phyloP scores from a whole-genome alignment of 1,140 invertebrate genomes.

The Drosophila lacertosa region DNA sequence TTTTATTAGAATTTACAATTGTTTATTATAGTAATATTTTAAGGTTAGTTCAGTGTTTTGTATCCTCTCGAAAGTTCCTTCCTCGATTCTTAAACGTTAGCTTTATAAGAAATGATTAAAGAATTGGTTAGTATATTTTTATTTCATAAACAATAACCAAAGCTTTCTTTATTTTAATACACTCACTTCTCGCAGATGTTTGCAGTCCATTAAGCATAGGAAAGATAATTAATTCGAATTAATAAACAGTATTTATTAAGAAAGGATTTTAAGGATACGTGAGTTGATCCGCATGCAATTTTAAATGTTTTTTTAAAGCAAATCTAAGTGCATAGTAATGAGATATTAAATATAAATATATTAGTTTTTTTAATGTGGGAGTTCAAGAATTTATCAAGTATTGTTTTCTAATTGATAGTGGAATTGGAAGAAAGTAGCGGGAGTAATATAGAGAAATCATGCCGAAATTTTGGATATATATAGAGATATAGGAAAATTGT shows the following conservation, averaged over 20 bases:
- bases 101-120: neutral
- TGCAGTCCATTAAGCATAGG: neutral
- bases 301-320: constrained; percentile 12
- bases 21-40: neutral
- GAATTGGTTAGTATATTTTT: neutral
- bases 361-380: constrained; percentile 12
- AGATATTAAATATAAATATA: constrained; percentile 14
- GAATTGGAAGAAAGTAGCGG: constrained; percentile 43
- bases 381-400: constrained; percentile 15
- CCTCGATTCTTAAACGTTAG: neutral
- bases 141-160: neutral
- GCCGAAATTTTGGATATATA: constrained; percentile 44
- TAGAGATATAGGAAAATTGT: constrained; percentile 22
- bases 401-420: constrained; percentile 36
- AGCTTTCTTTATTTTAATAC: neutral
- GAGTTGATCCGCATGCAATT: constrained; percentile 25
- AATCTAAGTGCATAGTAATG: constrained; percentile 34
- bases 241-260: neutral
- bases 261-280: neutral
- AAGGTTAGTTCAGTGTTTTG: neutral
- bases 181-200: neutral
- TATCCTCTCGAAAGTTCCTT: neutral
- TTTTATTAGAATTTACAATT: constrained; percentile 4
- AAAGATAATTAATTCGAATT: neutral
- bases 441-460: constrained; percentile 52